Base-by-base conservation (phyloP, 2,113 vertebrate genomes). In the Antigone vipio region DNA sequence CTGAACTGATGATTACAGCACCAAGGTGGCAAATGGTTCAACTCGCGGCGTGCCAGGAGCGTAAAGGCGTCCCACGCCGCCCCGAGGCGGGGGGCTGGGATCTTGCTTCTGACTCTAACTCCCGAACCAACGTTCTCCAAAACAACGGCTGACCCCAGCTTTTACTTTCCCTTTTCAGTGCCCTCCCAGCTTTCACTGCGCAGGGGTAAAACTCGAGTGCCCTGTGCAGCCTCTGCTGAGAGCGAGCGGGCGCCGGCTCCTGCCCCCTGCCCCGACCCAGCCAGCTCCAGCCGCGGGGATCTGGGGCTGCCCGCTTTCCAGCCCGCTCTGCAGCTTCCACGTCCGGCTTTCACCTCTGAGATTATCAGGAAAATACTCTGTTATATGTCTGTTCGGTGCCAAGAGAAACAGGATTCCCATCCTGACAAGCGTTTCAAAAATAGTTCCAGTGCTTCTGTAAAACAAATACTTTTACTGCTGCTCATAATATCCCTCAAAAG, bases 181-280 rank as follows among this genome's bases (percentile, higher is more conserved):
- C 44, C 63, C 30, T 44, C 11, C 23, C 77, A 26, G 27, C 47
- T 56, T 27, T 22, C 9, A 0, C 2, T 35, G 23, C 32, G 3
- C 12, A 0, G 34, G 0, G 47, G 29, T 13, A 3, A 12, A 30
- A 1, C 15, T 30, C 4, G 2, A 11, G 35, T 4, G 19, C 5
- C 29, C 8, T 58, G 2, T 4, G 4, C 45, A 8, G 9, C n/a
- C 64, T 27, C 16, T 11, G 40, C 76, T 22, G 56, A 1, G 12
- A 4, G 14, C 1, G 20, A 24, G 49, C 1, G 12, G 34, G 59
- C 13, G 18, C 17, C 0, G 7, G 18, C 23, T 16, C 44, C 68
- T 67, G 50, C 49, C 34, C 2, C 2, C 49, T 62, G 16, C 15
- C 34, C 59, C 5, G 0, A 5, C 4, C 11, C 59, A 45, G 53